Conservation (phyloP, 2,113 vertebrate species). For the Protobothrops mucrosquamatus region DNA sequence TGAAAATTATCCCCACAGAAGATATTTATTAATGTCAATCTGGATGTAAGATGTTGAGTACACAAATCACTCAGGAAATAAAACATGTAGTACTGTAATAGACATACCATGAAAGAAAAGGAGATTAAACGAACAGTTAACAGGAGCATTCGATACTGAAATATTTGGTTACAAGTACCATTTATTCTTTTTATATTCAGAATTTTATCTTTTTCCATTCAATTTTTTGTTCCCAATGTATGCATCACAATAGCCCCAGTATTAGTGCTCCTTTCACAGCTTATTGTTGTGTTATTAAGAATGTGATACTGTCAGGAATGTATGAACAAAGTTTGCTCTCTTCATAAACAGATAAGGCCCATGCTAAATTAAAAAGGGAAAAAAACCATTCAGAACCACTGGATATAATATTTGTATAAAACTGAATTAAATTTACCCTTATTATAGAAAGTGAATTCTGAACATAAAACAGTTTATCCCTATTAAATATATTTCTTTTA, state of each 20-base stretch:
- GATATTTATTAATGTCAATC: not conserved
- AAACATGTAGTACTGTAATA: not conserved
- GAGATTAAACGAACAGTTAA: not conserved
- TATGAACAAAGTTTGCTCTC: conserved; percentile 38
- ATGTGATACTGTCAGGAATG: conserved; percentile 22
- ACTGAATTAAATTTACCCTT: conserved; percentile 44
- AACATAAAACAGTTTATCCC: conserved; percentile 58
- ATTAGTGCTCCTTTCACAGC: conserved; percentile 27
- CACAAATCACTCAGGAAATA: not conserved
- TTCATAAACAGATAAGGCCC: not conserved
- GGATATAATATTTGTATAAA: conserved; percentile 17
- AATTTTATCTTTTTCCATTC: not conserved
- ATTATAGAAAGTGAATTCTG: conserved; percentile 33
- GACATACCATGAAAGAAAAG: not conserved
- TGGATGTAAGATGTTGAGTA: not conserved
- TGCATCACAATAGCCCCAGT: conserved; percentile 18
- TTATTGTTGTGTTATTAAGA: conserved; percentile 25
- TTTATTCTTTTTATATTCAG: not conserved
- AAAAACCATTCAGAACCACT: conserved; percentile 18
- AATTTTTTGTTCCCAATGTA: not conserved
- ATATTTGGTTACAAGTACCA: not conserved
- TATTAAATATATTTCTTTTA: conserved; percentile 65
- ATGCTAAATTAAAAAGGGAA: conserved; percentile 19
- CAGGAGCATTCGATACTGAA: not conserved
- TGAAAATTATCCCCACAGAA: not conserved